These are phyloP conservation scores for Subacronicta megacephala DNA, from an alignment of 2,888 invertebrate species.

Conservation along the genomic window DNA sequence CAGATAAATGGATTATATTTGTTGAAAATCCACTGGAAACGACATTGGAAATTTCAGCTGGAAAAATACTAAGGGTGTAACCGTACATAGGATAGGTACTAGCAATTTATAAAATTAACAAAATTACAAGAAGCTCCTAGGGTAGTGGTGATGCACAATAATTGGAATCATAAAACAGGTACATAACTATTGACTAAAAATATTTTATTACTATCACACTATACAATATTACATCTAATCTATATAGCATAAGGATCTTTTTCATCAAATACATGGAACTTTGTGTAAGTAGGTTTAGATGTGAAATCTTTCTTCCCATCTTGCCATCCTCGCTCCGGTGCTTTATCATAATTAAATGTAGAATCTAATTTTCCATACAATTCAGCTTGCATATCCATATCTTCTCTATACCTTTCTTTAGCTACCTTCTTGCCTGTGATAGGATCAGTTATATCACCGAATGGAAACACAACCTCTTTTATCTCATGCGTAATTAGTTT, in stretches of 20 bases:
- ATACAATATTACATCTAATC: constrained; percentile 44
- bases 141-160: no score
- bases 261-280: constrained; percentile 94
- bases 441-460: constrained; percentile 96
- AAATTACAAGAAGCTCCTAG: no score
- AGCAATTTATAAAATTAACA: no score
- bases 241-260: constrained; percentile 93
- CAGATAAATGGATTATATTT: no score
- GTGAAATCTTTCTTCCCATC: constrained; percentile 95
- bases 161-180: not conserved
- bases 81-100: no score
- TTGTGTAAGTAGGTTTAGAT: constrained; percentile 93
- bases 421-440: constrained; percentile 94
- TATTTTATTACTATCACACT: constrained; percentile 41
- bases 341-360: constrained; percentile 93
- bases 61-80: no score
- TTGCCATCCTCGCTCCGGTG: constrained; percentile 94
- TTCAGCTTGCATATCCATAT: constrained; percentile 91
- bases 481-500: constrained; percentile 94
- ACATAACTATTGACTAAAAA: constrained; percentile 19
- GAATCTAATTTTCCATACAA: constrained; percentile 92
- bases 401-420: constrained; percentile 92
- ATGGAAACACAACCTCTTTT: constrained; percentile 93
- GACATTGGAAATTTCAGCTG: no score
- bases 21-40: no score